These are phyloP conservation scores for Mormyrus lacerda DNA, from an alignment of 2,113 vertebrate genomes.

Conservation along the genomic window DNA sequence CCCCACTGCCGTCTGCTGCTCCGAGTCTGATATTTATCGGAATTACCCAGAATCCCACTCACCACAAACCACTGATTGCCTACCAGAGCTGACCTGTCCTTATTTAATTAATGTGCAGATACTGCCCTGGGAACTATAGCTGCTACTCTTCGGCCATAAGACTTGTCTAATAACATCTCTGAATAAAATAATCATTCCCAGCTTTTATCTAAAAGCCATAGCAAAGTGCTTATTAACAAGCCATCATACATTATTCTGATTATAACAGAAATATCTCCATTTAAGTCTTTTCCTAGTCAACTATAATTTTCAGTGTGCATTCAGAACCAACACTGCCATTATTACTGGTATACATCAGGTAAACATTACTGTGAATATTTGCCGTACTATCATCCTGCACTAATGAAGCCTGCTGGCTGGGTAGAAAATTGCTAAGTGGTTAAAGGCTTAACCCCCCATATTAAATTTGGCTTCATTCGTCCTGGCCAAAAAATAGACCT, in stretches of 20 bases:
- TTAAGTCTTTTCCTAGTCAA: not conserved
- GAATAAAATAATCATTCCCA: not conserved
- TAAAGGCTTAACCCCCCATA: not conserved
- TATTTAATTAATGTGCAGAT: not conserved
- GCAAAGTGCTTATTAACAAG: not conserved
- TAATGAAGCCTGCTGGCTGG: not conserved
- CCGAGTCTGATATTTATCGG: not conserved
- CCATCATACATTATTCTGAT: not conserved
- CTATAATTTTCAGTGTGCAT: not conserved
- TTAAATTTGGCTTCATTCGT: not conserved
- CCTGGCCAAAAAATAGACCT: not conserved
- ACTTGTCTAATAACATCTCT: not conserved
- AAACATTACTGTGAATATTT: not conserved
- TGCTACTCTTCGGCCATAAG: not conserved
- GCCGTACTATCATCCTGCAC: not conserved
- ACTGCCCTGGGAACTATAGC: not conserved
- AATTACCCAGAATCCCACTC: slow-evolving; percentile 7
- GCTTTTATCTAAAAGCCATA: not conserved
- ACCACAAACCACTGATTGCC: slow-evolving; percentile 6
- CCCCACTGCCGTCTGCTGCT: not conserved
- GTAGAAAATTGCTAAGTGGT: not conserved
- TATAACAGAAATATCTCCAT: not conserved
- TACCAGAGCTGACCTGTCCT: not conserved
- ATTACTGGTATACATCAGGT: not conserved
- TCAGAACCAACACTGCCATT: not conserved